A percentile compares a stretch with the other conserved stretches of the same genome.
phyloP scores from a whole-genome alignment of 2,113 vertebrate species.

The Vidua macroura region DNA sequence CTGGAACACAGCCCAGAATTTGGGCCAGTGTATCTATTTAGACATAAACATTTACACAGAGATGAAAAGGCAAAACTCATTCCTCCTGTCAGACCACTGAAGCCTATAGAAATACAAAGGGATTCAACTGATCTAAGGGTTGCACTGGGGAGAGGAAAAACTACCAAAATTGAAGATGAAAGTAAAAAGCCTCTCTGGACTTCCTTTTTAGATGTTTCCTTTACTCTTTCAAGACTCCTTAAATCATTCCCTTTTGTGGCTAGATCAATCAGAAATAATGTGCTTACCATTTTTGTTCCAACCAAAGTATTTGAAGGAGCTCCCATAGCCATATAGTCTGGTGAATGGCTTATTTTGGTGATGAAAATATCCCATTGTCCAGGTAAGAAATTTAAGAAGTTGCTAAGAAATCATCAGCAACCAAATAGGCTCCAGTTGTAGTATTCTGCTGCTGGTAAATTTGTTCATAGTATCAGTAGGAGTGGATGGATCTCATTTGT shows the following conservation, averaged over 20 bases:
- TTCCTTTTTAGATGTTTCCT: slow-evolving; percentile 12
- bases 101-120: neutral
- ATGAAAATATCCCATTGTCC: neutral
- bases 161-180: slow-evolving; percentile 31
- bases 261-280: neutral
- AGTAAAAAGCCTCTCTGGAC: slow-evolving; percentile 33
- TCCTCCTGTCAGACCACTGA: neutral
- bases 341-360: neutral
- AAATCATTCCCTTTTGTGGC: neutral
- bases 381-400: neutral
- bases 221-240: slow-evolving; percentile 36
- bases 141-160: slow-evolving; percentile 30
- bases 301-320: neutral
- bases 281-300: neutral
- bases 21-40: slow-evolving; percentile 42
- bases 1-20: slow-evolving; percentile 31
- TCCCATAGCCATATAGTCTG: neutral
- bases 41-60: slow-evolving; percentile 53
- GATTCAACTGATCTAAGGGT: neutral
- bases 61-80: slow-evolving; percentile 25
- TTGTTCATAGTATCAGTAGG: neutral
- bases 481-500: neutral
- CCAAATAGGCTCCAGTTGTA: neutral
- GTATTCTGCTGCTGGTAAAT: neutral
- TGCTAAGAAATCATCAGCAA: neutral